Conservation (phyloP, 2,888 invertebrate species). For the Himalopsyche tibetana region DNA sequence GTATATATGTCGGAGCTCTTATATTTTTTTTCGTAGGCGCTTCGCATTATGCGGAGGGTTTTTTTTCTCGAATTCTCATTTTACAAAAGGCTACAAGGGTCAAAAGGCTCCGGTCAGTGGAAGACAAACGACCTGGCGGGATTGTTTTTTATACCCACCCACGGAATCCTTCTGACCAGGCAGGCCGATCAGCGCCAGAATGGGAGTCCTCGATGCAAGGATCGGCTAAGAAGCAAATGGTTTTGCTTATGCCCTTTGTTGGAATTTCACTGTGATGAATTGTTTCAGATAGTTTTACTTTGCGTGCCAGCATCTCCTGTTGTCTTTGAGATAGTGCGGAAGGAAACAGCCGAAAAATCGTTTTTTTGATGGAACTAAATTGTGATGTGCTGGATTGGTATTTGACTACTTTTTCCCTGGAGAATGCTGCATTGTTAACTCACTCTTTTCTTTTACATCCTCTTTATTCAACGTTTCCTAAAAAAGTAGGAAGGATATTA, state of each 20-base stretch:
- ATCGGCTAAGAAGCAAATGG: not conserved
- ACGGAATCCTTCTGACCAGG: constrained; percentile 16
- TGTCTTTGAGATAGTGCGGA: constrained; percentile 20
- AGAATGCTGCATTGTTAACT: too few species aligned
- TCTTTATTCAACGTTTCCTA: too few species aligned
- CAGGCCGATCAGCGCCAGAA: constrained; percentile 22
- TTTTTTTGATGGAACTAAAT: not conserved
- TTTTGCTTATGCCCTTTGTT: constrained; percentile 28
- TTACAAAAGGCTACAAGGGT: constrained; percentile 62
- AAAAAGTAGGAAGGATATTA: too few species aligned
- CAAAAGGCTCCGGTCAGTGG: constrained; percentile 62
- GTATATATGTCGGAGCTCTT: not conserved
- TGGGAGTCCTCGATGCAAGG: constrained; percentile 7
- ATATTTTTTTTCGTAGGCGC: not conserved
- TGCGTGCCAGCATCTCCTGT: not conserved
- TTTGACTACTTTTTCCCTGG: not conserved
- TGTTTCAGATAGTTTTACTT: constrained; percentile 10
- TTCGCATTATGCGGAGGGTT: constrained; percentile 32
- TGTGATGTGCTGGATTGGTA: not conserved
- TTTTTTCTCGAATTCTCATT: constrained; percentile 62
- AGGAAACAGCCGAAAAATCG: not conserved
- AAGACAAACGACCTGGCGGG: constrained; percentile 62
- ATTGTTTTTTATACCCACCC: constrained; percentile 62
- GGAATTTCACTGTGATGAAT: constrained; percentile 24
- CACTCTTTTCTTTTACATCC: too few species aligned